Conservation (phyloP, 2,113 vertebrate species). For the Cyanocitta stelleri region DNA sequence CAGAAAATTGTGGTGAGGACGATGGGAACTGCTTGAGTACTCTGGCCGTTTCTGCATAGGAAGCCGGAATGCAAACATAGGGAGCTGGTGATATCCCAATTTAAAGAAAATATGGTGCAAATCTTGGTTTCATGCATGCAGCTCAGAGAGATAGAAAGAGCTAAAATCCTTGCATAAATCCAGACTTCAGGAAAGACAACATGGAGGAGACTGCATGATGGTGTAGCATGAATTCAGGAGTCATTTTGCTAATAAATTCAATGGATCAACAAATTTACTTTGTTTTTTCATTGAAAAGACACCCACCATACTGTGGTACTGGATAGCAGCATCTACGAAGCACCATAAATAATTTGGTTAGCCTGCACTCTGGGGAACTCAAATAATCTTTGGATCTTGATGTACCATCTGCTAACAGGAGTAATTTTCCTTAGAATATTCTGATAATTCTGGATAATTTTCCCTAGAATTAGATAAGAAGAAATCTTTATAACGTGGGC, state of each 20-base stretch:
- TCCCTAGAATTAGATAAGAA: neutral
- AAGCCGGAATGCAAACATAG: neutral
- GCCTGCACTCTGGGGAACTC: neutral
- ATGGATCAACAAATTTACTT: neutral
- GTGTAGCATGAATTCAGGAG: neutral
- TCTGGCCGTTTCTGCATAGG: neutral
- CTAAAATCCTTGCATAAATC: neutral
- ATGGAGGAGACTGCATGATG: neutral
- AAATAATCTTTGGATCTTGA: neutral
- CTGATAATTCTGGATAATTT: neutral
- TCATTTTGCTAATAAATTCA: neutral
- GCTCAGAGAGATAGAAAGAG: neutral
- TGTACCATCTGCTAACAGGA: neutral
- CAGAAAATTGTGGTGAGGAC: neutral
- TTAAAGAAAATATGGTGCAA: neutral
- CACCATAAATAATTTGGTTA: neutral
- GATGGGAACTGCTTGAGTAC: neutral
- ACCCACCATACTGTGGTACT: neutral
- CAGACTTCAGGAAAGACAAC: neutral
- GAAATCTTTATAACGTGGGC: neutral
- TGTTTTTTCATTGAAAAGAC: neutral
- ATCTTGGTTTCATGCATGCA: neutral
- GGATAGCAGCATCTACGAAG: neutral
- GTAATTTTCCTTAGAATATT: neutral
- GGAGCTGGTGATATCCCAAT: neutral